Evolutionary conservation across 30 jellyfish, hydroid and myxozoan genomes (phyloP).

Genomic region (Morbakka virulenta): DNA sequence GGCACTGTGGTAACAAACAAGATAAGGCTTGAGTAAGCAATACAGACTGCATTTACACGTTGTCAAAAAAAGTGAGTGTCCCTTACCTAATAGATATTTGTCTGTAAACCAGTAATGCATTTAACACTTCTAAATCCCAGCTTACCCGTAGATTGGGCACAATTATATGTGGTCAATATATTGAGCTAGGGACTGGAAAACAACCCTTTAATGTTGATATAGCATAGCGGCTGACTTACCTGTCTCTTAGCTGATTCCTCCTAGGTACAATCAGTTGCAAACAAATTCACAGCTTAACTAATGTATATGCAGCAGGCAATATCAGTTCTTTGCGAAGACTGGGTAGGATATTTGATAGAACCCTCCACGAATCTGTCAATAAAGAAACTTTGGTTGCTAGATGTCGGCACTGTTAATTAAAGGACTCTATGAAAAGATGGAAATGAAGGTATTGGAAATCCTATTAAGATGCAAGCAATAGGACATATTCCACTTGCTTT

Average conservation of each 20-base stretch:
- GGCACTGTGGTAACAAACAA: neutral
- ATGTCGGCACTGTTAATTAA: neutral
- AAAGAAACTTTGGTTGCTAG: neutral
- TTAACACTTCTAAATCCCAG: neutral
- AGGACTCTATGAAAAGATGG: neutral
- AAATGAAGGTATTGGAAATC: neutral
- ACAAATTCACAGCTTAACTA: neutral
- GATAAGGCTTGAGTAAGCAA: neutral
- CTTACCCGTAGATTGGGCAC: neutral
- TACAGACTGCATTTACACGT: neutral
- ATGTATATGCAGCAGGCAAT: neutral
- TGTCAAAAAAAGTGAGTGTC: neutral
- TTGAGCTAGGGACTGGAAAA: too few species aligned
- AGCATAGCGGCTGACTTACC: too few species aligned
- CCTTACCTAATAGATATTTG: neutral
- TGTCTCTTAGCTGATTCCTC: too few species aligned
- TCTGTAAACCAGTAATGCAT: neutral
- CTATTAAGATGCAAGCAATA: neutral
- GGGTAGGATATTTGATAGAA: neutral
- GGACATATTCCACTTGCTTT: too few species aligned
- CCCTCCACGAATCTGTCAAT: neutral
- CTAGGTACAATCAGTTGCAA: neutral
- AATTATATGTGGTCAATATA: too few species aligned
- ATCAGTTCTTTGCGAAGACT: neutral
- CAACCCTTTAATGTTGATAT: too few species aligned